phyloP scores from a whole-genome alignment of 2,888 invertebrate genomes.

The Agrotis puta region DNA sequence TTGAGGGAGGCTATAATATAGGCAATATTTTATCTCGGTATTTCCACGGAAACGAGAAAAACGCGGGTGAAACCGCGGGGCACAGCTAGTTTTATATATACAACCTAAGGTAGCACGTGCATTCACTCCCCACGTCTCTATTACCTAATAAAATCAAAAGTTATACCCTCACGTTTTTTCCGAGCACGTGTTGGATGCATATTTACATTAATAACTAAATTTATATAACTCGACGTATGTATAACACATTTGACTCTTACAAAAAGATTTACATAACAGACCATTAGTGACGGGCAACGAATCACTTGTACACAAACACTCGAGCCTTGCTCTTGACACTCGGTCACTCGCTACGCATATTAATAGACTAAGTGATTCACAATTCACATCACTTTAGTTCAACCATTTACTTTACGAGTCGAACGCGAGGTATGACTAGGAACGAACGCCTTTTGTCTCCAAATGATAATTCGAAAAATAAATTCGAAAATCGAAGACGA shows the following conservation, averaged over 20 bases:
- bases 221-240: conserved; percentile 45
- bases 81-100: conserved; percentile 20
- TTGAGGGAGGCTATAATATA: too few relatives aligned
- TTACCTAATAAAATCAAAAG: conserved; percentile 13
- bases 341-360: conserved; percentile 90
- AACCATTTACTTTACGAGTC: conserved; percentile 82
- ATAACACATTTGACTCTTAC: conserved; percentile 56
- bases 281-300: conserved; percentile 72
- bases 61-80: too few relatives aligned
- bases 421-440: conserved; percentile 82
- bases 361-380: conserved; percentile 86
- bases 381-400: conserved; percentile 84
- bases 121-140: background rate
- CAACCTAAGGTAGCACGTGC: background rate
- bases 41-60: too few relatives aligned
- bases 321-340: conserved; percentile 89
- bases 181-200: conserved; percentile 28
- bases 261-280: conserved; percentile 74
- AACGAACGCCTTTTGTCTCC: conserved; percentile 74
- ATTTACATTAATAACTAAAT: conserved; percentile 38
- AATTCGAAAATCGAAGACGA: conserved; percentile 68
- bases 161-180: conserved; percentile 10
- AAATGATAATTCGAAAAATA: conserved; percentile 63
- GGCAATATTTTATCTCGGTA: too few relatives aligned
- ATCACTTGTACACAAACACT: conserved; percentile 72